Evolutionary conservation across 2,113 vertebrate genomes (phyloP).

Genomic region (Haplotaxodon microlepis): DNA sequence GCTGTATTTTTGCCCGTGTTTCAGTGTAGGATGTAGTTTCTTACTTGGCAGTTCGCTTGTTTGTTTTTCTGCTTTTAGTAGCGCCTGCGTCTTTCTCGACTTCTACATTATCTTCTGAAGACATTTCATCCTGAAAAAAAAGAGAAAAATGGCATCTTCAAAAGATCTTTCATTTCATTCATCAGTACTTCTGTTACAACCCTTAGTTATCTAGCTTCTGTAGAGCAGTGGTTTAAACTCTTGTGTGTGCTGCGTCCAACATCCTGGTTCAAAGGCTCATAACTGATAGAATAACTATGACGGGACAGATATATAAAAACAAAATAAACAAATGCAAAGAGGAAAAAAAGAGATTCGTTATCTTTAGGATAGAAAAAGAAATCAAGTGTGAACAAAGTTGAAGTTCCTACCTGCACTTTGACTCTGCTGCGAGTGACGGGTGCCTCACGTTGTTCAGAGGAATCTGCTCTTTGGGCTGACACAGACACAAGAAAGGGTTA

Average conservation of each 20-base stretch:
- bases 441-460: background rate
- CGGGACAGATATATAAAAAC: background rate
- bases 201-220: background rate
- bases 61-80: conserved; percentile 46
- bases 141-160: background rate
- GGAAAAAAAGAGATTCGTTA: fast-evolving
- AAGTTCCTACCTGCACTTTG: conserved; percentile 21
- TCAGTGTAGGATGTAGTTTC: background rate
- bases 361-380: background rate
- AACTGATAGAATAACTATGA: background rate
- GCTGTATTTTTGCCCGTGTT: background rate
- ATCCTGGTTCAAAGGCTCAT: background rate
- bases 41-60: conserved; percentile 56
- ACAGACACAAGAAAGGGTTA: background rate
- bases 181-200: background rate
- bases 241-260: background rate
- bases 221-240: background rate
- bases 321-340: background rate
- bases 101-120: conserved; percentile 14
- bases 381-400: background rate
- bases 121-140: conserved; percentile 30
- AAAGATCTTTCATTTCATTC: background rate
- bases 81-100: background rate
- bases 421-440: conserved; percentile 44
- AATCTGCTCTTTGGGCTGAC: conserved; percentile 40